Base-by-base conservation (phyloP, 2,797 vertebrate species). In the Anas bernieri region DNA sequence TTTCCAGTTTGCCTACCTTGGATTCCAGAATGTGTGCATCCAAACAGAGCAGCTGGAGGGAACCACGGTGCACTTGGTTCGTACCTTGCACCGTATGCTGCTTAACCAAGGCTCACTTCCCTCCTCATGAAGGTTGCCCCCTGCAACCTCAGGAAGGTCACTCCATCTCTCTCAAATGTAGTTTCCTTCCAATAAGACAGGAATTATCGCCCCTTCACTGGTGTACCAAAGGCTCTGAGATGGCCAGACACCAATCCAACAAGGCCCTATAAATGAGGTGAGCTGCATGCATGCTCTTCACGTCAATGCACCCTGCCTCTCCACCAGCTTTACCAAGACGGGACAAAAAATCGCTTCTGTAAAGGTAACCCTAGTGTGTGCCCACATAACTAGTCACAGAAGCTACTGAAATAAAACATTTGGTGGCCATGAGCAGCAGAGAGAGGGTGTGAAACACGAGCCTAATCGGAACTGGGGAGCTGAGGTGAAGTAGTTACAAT, bases 401-500 rank as follows among this genome's bases (percentile, higher is more conserved):
- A 90, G 35, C 75, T 67, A 48, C 50, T 58, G 63, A 95, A 93
- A 93, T 50, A 61, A 84, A 88, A 78, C 69, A 83, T 92, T 92
- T 88, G 37, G 43, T 89, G 64, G 62, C 63, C 14, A 2, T 23
- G 28, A 79, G 68, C 23, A 67, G 54, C 1, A 8, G 52, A 41
- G 12, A 14, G 72, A 85, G 67, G 59, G 52, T 3, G 3, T 26
- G 90, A 96, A 96, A 92, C 30, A 43, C 7, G 59, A 96, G 35
- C 28, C 90, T 88, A 83, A 88, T 89, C 72, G 30, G 92, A 95
- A 92, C 5, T 68, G 92, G 74, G 88, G 88, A 90, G 95, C 80
- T 39, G 69, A 50, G 86, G 87, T 80, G 61, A 96, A 93, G 90
- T 73, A 80, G 95, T 86, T 94, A 82, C 77, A 93, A 83, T 48